Base-by-base conservation (phyloP, 2,797 vertebrate genomes). In the Periophthalmus magnuspinnatus region DNA sequence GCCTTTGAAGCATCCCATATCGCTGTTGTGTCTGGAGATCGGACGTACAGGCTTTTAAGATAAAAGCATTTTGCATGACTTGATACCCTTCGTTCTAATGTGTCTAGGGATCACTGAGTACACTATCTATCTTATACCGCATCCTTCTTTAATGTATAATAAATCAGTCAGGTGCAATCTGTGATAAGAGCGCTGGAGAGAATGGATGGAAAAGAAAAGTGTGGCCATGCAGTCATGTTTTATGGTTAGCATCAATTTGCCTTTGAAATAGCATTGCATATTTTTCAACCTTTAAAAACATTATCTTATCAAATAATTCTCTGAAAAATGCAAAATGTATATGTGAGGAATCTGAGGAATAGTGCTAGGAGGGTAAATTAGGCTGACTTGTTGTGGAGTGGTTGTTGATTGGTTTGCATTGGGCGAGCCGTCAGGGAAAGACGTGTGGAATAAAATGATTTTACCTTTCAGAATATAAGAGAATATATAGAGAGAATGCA, bases 1-100 rank as follows among this genome's bases (percentile, higher is more conserved):
- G 50, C 48, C 50, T 65, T 65, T 33, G 47, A 57, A 21, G 56
- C 48, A 38, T 19, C 8, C 21, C 16, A 24, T 38, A 24, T 57
- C n/a, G 22, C 19, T 38, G 19, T 57, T 55, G 47, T 62, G 62
- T 65, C 62, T 59, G 59, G 34, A 11, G 28, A n/a, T 36, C 50
- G 7, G 47, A 28, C 28, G 32, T 50, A 52, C 55, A 50, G 13
- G 9, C 47, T 70, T 72, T 34, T n/a, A 63, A 41, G 56, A 14
- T 38, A 55, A 71, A 71, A 61, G 59, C 62, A 45, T 48, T 76
- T 69, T 52, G 24, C 60, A n/a, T 58, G 34, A 77, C 62, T 50
- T 34, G 24, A 68, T 57, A 66, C 1, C 63, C n/a, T 55, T 70
- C 69, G 48, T 32, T 75, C 76, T 56, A 47, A 69, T 74, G 41